Evolutionary conservation across 2,888 invertebrate genomes (phyloP).

Genomic region (Drosophila kambysellisi): DNA sequence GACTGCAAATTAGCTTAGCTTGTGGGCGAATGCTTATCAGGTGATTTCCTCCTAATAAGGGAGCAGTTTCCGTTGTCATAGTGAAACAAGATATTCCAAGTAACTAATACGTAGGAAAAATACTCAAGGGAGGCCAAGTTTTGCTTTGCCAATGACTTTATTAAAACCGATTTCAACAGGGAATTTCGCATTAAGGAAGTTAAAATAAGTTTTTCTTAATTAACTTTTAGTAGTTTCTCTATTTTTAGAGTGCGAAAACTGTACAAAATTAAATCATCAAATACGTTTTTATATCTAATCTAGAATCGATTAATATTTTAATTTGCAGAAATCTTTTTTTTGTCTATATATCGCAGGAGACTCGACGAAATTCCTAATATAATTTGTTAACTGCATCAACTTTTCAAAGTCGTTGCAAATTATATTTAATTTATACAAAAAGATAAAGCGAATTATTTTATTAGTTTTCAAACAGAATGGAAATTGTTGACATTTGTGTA

Average conservation of each 20-base stretch:
- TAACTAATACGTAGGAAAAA: constrained; percentile 7
- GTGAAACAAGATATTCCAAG: constrained; percentile 15
- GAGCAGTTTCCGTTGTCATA: neutral
- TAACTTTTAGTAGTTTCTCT: neutral
- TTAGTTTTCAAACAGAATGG: constrained; percentile 2
- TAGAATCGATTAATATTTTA: neutral
- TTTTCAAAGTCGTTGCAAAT: neutral
- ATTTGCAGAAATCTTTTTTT: neutral
- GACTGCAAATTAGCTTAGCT: constrained; percentile 46
- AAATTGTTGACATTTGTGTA: neutral
- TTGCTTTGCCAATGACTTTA: neutral
- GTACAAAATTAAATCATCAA: neutral
- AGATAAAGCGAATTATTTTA: neutral
- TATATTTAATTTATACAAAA: constrained; percentile 1
- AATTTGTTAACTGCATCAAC: neutral
- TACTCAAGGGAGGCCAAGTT: too few relatives aligned
- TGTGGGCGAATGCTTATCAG: constrained; percentile 1
- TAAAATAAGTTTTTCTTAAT: too few relatives aligned
- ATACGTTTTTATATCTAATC: too few relatives aligned
- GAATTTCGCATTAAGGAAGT: neutral
- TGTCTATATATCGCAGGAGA: neutral
- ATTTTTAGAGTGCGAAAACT: neutral
- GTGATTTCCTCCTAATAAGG: neutral
- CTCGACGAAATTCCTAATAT: neutral
- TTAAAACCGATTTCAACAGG: neutral